A percentile compares a stretch with the other conserved stretches of the same genome.
These are phyloP conservation scores for Cheilosia vernalis DNA, from an alignment of 2,888 invertebrate species.

Conservation along the genomic window DNA sequence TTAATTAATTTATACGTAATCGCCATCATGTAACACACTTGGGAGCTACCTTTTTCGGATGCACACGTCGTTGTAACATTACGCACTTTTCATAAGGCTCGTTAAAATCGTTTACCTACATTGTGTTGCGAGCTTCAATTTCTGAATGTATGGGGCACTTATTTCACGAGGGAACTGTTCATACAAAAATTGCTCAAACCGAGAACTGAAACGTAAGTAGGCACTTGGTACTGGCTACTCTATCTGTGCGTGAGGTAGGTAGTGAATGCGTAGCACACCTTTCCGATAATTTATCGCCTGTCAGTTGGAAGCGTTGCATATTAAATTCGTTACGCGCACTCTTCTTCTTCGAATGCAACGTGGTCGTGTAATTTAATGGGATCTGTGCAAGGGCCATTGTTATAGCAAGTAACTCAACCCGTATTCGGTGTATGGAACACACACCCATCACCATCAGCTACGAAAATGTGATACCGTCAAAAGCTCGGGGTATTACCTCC, in stretches of 20 bases:
- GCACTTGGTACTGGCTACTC: neutral
- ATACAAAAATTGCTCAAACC: slow-evolving; percentile 14
- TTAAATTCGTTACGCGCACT: slow-evolving; percentile 54
- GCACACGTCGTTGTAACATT: slow-evolving; percentile 14
- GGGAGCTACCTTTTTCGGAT: slow-evolving; percentile 16
- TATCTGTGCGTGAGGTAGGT: slow-evolving; percentile 47
- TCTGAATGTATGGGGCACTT: neutral
- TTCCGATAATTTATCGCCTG: slow-evolving; percentile 62
- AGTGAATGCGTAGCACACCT: slow-evolving; percentile 46
- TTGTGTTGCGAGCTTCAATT: slow-evolving; percentile 9
- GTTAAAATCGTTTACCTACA: neutral
- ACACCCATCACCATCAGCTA: slow-evolving; percentile 3
- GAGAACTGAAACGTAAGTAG: slow-evolving; percentile 9
- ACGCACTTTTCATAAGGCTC: slow-evolving; percentile 47
- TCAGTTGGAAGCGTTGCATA: slow-evolving; percentile 53
- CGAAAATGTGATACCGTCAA: neutral
- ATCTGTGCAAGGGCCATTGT: slow-evolving; percentile 44
- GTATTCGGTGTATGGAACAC: slow-evolving; percentile 15
- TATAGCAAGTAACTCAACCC: slow-evolving; percentile 39
- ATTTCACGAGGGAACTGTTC: slow-evolving; percentile 33
- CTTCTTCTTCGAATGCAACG: slow-evolving; percentile 20
- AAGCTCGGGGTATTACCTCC: neutral
- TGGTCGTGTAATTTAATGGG: slow-evolving; percentile 33
- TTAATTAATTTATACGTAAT: slow-evolving; percentile 58
- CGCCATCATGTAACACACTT: slow-evolving; percentile 28